Conservation (phyloP, 2,888 invertebrate species). For the Eilema sororculum region DNA sequence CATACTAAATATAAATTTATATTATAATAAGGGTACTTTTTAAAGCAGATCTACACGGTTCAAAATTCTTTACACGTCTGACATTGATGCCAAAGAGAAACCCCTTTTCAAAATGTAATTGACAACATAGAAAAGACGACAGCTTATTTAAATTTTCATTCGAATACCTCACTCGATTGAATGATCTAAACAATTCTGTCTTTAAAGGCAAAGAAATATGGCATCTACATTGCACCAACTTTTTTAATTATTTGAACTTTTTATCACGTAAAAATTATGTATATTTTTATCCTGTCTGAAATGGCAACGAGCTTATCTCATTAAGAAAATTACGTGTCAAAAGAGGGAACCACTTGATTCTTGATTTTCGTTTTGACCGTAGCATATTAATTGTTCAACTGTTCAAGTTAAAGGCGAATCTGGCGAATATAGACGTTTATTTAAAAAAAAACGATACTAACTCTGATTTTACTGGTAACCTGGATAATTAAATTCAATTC, state of each 20-base stretch:
- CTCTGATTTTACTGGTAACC: constrained; percentile 4
- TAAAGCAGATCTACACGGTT: constrained; percentile 30
- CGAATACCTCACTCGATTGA: constrained; percentile 31
- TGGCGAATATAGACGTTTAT: background rate
- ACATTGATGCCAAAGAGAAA: constrained; percentile 49
- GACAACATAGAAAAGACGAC: constrained; percentile 46
- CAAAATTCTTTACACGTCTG: constrained; percentile 48
- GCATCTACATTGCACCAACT: constrained; percentile 26
- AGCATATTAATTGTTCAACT: constrained; percentile 14
- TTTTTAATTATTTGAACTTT: constrained; percentile 36
- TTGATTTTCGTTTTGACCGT: constrained; percentile 11
- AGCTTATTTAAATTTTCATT: constrained; percentile 46
- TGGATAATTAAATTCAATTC: constrained; percentile 18
- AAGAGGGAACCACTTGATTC: constrained; percentile 16
- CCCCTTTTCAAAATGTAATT: constrained; percentile 53
- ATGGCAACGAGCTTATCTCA: constrained; percentile 24
- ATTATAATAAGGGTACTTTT: constrained; percentile 36
- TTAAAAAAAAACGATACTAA: constrained; percentile 13
- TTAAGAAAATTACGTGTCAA: constrained; percentile 22
- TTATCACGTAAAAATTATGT: constrained; percentile 25
- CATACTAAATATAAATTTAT: constrained; percentile 28
- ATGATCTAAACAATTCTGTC: constrained; percentile 37
- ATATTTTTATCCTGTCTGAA: constrained; percentile 25
- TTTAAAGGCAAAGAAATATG: constrained; percentile 26
- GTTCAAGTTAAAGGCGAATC: constrained; percentile 5